These are phyloP conservation scores for Podarcis cretensis DNA, from an alignment of 2,113 vertebrate species.

Conservation along the genomic window DNA sequence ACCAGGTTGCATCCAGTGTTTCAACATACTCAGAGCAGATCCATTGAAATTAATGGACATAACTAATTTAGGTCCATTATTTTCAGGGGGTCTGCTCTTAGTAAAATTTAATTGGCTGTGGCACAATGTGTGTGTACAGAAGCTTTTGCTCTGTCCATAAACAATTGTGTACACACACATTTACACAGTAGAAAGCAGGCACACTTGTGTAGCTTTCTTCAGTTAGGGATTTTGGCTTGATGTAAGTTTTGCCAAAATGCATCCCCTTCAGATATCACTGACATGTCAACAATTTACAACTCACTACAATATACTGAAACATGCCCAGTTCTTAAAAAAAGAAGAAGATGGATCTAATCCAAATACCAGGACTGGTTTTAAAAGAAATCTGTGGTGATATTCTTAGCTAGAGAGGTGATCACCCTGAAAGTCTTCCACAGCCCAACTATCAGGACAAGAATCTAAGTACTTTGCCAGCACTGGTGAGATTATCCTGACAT, in stretches of 20 bases:
- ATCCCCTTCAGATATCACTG: neutral
- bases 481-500: neutral
- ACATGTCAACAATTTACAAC: neutral
- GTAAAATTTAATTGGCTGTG: too few species aligned
- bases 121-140: too few species aligned
- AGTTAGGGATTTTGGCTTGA: neutral
- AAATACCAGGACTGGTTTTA: neutral
- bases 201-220: neutral
- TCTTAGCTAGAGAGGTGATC: neutral
- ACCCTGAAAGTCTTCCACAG: neutral
- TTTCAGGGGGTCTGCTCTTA: too few species aligned
- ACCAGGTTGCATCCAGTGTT: neutral
- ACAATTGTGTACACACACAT: neutral
- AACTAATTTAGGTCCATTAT: too few species aligned
- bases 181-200: neutral
- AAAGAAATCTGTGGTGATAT: neutral
- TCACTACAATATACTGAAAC: too few species aligned
- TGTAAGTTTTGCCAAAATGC: neutral
- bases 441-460: neutral
- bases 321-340: neutral
- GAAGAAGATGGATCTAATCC: neutral
- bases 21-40: too few species aligned
- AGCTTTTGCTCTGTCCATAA: too few species aligned
- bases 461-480: neutral
- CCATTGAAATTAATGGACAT: too few species aligned